Evolutionary conservation across 2,113 vertebrate species (phyloP), one percentile per base, ranked within the genome.

Genomic region (Prietella phreatophila): DNA sequence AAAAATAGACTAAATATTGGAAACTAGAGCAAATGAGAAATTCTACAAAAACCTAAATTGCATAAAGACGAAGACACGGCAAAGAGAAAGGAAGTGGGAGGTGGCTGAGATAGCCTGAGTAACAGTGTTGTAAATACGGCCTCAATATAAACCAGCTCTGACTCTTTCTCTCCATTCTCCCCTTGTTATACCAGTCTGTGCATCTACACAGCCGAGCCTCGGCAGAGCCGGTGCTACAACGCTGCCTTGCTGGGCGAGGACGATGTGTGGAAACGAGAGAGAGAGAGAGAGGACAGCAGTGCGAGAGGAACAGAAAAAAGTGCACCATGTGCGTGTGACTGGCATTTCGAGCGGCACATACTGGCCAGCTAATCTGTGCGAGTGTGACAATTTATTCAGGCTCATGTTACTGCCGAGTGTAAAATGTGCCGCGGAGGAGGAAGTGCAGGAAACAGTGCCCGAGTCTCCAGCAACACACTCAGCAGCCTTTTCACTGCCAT

Each of bases 371-470:
- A 94, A 94, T 94, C 93, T 93, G 92, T 76, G 90, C 92, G 93
- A 89, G 91, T 94, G 93, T 93, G 93, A 93, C 93, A 94, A 94
- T 95, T 94, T 95, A 95, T 94, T 95, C 93, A 93, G 88, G 93
- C 91, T 94, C 94, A 95, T 92, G 92, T 95, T 94, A 92, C 91
- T 92, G 90, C 91, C 90, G 92, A 92, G 93, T 94, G 93, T 90
- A 92, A 92, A 93, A 93, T 86, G 91, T 83, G 89, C 67, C 85
- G 91, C 92, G 92, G 88, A 71, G 88, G 88, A 87, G 92, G 91
- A 84, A 89, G 93, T 89, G 92, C 78, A 71, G 73, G 67, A 86
- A 73, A 80, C 19, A 63, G 69, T 13, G 56, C 69, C 80, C 11
- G 50, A 50, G 63, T 82, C 39, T 47, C 55, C 79, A 58, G 82